Evolutionary conservation across 2,888 invertebrate genomes (phyloP), one percentile per base, ranked within the genome.

Genomic region (Acanthococcus lagerstroemiae): DNA sequence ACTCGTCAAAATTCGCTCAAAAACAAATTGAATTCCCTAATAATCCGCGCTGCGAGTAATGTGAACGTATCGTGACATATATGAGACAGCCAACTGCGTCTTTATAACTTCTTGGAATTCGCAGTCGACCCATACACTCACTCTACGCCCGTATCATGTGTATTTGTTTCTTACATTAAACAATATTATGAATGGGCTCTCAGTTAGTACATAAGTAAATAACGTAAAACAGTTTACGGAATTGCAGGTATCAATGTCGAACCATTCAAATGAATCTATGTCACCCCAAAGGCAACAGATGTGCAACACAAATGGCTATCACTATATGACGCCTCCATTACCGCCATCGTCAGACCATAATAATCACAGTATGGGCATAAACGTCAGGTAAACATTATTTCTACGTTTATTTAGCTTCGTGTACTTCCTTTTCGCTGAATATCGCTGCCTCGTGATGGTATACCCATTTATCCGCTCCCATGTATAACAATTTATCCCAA

Each of bases 311-410:
- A 66, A 66, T 24, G 66, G 66, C n/a, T 66, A 66, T 66, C 66
- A 66, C 45, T 66, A 66, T 21, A 66, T 66, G 56, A 44, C 55
- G 17, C 48, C 66, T 7, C 56, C 55, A 4, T 24, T 55, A 24
- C 66, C 66, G 22, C 65, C 65, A 24, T 30, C 61, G 12, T 71
- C 78, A 78, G 68, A 50, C 22, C 61, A 50, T 30, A 61, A 27
- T 50, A 50, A 19, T 37, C 79, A 79, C 71, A 73, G 76, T 48
- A 78, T 79, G 77, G 78, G 78, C 70, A 76, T 78, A 70, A 77
- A 74, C 70, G 77, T 77, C 71, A 76, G 76, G 78, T 77, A 71
- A 72, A 73, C 69, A 9, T 22, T 17, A 1, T 37, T 15, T n/a
- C 37, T 37, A 37, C 37, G 3, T 30, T 19, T 37, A 69, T 52